Evolutionary conservation across 2,888 invertebrate genomes (phyloP).

Genomic region (Macaria liturata): DNA sequence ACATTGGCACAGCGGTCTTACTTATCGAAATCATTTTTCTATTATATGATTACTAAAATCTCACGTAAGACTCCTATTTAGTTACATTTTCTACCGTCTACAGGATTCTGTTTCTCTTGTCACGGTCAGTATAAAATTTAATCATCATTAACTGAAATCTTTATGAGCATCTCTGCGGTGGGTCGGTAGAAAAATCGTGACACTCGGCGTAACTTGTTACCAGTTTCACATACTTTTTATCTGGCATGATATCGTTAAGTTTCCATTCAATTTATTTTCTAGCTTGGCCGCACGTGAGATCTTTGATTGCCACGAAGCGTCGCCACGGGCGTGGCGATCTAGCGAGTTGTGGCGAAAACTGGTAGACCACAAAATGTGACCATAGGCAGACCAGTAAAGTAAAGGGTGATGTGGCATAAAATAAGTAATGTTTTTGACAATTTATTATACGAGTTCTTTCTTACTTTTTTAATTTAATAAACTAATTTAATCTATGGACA

Average conservation of each 20-base stretch:
- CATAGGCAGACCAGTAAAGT: too few species aligned
- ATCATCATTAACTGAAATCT: too few species aligned
- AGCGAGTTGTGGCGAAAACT: neutral
- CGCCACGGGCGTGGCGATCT: neutral
- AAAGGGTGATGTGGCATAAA: too few species aligned
- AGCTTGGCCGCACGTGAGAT: neutral
- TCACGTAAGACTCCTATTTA: too few species aligned
- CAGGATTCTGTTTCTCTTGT: neutral
- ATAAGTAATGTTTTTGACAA: too few species aligned
- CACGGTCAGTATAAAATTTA: neutral
- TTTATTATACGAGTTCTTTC: too few species aligned
- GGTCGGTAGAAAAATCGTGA: slow-evolving; percentile 4
- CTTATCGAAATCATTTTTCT: too few species aligned
- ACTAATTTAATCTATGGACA: too few species aligned
- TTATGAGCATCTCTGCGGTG: neutral
- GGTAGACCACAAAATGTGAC: neutral
- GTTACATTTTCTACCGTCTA: too few species aligned
- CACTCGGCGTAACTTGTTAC: neutral
- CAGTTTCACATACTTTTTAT: slow-evolving; percentile 9
- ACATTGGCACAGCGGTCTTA: too few species aligned
- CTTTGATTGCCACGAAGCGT: neutral
- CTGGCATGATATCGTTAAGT: slow-evolving; percentile 6
- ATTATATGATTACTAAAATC: too few species aligned
- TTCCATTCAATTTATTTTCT: slow-evolving; percentile 14
- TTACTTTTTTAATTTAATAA: too few species aligned